Percentiles rank a stretch among this genome's conserved stretches.
Conservation (phyloP, 2,888 invertebrate species). For the Ptychoptera contaminata region DNA sequence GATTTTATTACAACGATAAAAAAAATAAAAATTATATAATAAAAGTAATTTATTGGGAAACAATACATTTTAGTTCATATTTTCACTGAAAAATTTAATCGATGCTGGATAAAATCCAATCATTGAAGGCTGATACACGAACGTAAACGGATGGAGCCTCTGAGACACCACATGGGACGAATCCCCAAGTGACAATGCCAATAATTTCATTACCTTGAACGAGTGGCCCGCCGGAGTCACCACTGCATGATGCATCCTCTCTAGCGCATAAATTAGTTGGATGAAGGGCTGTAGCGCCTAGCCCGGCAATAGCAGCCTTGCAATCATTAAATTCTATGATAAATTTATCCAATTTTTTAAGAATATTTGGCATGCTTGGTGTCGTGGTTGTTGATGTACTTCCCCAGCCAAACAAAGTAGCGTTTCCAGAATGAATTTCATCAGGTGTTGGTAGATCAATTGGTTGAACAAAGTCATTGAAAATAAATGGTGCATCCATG, state of each 20-base stretch:
- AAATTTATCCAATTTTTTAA: conserved; percentile 8
- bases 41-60: too few species aligned
- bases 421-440: conserved; percentile 1
- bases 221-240: conserved; percentile 14
- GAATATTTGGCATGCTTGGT: conserved; percentile 5
- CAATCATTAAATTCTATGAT: conserved; percentile 7
- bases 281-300: conserved; percentile 17
- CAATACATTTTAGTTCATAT: too few species aligned
- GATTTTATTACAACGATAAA: too few species aligned
- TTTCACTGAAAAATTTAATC: not conserved
- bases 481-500: conserved; percentile 7
- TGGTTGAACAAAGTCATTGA: conserved; percentile 6
- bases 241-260: conserved; percentile 10
- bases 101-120: conserved; percentile 14
- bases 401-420: conserved; percentile 11
- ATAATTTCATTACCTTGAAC: conserved; percentile 13
- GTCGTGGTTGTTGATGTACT: conserved; percentile 4
- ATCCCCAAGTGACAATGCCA: conserved; percentile 28
- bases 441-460: conserved; percentile 3
- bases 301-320: conserved; percentile 3
- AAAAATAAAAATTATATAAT: too few species aligned
- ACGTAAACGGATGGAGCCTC: conserved; percentile 23
- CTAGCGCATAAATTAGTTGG: conserved; percentile 9
- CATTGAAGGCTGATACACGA: conserved; percentile 19
- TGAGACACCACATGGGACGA: conserved; percentile 18